These are phyloP conservation scores for Caenorhabditis briggsae DNA, from an alignment of 1,140 invertebrate genomes.

Conservation along the genomic window DNA sequence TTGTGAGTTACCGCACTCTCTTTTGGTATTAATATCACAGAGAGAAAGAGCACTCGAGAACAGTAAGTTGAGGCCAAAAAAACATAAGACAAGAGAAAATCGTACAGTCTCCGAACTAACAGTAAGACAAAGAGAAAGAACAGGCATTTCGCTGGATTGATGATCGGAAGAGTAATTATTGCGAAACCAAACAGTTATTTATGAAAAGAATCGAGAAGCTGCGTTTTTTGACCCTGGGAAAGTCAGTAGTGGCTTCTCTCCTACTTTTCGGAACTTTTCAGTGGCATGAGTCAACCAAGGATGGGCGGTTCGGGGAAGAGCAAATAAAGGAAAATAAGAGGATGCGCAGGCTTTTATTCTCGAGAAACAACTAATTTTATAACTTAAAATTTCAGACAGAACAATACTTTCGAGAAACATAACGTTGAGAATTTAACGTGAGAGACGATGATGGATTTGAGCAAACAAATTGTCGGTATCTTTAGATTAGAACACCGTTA, in stretches of 20 bases:
- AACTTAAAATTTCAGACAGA: background rate
- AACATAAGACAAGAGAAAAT: background rate
- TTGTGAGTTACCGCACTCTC: slow-evolving; percentile 9
- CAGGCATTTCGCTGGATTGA: background rate
- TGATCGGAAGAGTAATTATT: slow-evolving; percentile 55
- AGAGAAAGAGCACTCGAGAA: background rate
- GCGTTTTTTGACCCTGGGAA: slow-evolving; percentile 24
- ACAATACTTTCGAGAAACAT: background rate
- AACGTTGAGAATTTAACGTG: background rate
- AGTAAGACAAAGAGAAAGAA: slow-evolving; percentile 8
- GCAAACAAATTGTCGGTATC: slow-evolving; percentile 12
- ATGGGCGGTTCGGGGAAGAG: slow-evolving; percentile 37
- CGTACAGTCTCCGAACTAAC: slow-evolving; percentile 16
- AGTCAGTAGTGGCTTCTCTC: slow-evolving; percentile 32
- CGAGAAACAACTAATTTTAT: background rate
- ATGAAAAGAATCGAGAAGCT: slow-evolving; percentile 10
- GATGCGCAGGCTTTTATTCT: background rate
- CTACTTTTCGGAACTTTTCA: slow-evolving; percentile 27
- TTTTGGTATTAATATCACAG: slow-evolving; percentile 39
- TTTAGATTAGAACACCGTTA: background rate
- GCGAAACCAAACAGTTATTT: slow-evolving; percentile 27
- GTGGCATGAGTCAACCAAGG: slow-evolving; percentile 12
- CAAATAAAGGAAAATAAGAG: slow-evolving; percentile 2
- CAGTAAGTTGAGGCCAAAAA: background rate
- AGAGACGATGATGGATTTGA: background rate